Conservation (phyloP, 64 coral and sea anemone genomes). For the Platygyra sinensis region DNA sequence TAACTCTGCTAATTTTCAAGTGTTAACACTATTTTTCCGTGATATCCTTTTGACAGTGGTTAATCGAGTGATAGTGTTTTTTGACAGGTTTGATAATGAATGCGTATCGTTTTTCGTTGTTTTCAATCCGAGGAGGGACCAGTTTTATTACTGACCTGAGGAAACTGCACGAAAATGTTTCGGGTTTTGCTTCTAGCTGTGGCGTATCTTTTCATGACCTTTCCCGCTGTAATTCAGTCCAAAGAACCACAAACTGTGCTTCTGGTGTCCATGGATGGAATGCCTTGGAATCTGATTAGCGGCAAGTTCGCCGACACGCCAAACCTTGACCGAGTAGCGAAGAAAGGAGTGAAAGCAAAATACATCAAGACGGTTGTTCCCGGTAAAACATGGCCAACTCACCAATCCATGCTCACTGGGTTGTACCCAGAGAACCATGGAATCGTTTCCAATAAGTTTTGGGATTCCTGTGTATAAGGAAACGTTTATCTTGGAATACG, state of each 20-base stretch:
- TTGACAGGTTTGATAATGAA: no score
- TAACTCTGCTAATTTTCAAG: no score
- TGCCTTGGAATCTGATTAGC: conserved; percentile 58
- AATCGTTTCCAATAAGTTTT: conserved; percentile 52
- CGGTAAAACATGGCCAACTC: conserved; percentile 58
- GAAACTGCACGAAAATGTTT: neutral
- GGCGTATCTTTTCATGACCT: neutral
- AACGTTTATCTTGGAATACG: conserved; percentile 26
- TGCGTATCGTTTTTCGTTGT: no score
- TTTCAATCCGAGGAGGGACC: no score
- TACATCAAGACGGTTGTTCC: conserved; percentile 53
- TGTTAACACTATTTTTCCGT: no score
- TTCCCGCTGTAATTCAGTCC: neutral
- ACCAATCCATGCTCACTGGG: conserved; percentile 40
- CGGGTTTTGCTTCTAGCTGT: neutral
- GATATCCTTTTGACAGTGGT: no score
- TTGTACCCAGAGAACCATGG: conserved; percentile 68
- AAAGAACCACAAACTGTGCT: conserved; percentile 37
- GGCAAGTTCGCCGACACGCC: conserved; percentile 15
- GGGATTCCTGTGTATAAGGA: conserved; percentile 73
- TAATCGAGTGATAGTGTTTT: no score
- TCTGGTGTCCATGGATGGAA: conserved; percentile 57
- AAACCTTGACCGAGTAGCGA: conserved; percentile 53
- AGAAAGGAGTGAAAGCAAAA: conserved; percentile 30
- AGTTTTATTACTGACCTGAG: no score